Conservation (phyloP, 2,113 vertebrate species). For the Onychorhynchus coronatus region DNA sequence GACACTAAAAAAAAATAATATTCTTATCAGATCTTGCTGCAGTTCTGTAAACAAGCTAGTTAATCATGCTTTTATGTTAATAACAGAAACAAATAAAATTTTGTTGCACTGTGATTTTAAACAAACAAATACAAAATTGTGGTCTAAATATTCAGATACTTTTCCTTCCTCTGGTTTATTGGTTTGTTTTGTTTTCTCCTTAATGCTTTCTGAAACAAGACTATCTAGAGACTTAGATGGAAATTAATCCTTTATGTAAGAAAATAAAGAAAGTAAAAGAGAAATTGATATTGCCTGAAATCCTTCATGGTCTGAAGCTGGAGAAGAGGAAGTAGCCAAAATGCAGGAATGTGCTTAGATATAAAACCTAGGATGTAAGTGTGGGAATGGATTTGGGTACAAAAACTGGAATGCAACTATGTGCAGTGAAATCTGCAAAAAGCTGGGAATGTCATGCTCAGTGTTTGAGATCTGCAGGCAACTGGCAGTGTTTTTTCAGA, state of each 20-base stretch:
- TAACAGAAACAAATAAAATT: slow-evolving; percentile 33
- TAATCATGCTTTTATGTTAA: slow-evolving; percentile 44
- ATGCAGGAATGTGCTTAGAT: neutral
- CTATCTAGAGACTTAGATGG: neutral
- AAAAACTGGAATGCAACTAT: neutral
- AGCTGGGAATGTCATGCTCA: slow-evolving; percentile 6
- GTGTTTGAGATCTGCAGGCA: neutral
- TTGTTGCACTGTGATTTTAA: neutral
- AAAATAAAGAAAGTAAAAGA: neutral
- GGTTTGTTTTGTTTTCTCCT: neutral
- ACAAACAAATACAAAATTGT: neutral
- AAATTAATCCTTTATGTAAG: neutral
- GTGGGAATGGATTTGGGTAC: slow-evolving; percentile 9
- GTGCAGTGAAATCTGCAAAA: neutral
- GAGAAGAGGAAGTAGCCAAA: neutral
- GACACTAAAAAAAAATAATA: neutral
- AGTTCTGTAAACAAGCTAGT: slow-evolving; percentile 20
- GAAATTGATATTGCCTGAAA: neutral
- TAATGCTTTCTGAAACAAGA: neutral
- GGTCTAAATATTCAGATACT: neutral
- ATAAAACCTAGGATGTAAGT: neutral
- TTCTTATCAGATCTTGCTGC: slow-evolving; percentile 20
- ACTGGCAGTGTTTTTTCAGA: neutral
- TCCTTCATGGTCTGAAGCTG: neutral
- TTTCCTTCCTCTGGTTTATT: neutral